Evolutionary conservation across 1,140 invertebrate species (phyloP), one percentile per base, ranked within the genome.

Genomic region (Drosophila subobscura): DNA sequence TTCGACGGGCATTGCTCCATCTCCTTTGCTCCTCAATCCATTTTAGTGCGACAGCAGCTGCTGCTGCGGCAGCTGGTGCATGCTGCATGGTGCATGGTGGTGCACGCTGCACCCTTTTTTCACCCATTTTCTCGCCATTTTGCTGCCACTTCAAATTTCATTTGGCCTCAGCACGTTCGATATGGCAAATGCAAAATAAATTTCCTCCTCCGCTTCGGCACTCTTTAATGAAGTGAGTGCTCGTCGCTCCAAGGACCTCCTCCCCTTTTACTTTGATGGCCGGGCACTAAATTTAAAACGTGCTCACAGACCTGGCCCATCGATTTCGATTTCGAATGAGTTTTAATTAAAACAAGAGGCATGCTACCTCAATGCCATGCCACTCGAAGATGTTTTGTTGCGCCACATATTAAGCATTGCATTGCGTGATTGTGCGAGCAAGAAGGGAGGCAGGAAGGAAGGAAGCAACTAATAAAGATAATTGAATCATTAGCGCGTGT

Each of bases 401-500:
- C 45, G 27, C n/a, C 66, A 59, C 54, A 85, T 80, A 86, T 68
- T 65, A 40, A 65, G 51, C 44, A 65, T 75, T 75, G 72, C 54
- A 65, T 75, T 75, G 72, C 54, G 54, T 44, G 27, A 72, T 64
- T 74, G 60, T 81, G 63, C 40, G 40, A 22, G 27, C 33, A 20
- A 10, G 16, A n/a, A 4, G 33, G 33, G n/a, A 20, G 53, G 45
- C 65, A 20, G 47, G 72, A 33, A 61, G 76, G 61, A 40, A 47
- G 56, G 63, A 67, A 60, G 12, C 45, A 42, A 71, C 56, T 79
- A 83, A 88, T 88, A 83, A 76, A 66, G 57, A 88, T 88, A 88
- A 88, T 88, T 89, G 84, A 89, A 88, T 88, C 83, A 88, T 88
- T 88, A 88, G 83, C 83, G 83, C 83, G 66, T 65, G 67, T 89